These are phyloP conservation scores for Delphinus delphis DNA, from an alignment of 2,113 vertebrate species.

Conservation along the genomic window DNA sequence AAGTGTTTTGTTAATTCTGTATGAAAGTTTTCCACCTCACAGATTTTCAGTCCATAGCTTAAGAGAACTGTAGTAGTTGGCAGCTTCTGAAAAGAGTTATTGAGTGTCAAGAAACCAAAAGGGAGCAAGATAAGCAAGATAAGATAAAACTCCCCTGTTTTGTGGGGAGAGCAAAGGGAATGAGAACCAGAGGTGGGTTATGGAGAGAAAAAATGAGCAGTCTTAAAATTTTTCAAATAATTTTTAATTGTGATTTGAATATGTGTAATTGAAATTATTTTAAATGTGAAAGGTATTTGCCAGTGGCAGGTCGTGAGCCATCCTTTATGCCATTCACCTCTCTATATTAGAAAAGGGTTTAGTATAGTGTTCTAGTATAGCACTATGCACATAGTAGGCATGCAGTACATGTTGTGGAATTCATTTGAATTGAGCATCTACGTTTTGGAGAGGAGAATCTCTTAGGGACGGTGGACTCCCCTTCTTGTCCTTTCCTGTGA, in stretches of 20 bases:
- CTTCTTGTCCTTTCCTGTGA: slow-evolving; percentile 54
- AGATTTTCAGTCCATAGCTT: slow-evolving; percentile 40
- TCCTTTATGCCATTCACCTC: background rate
- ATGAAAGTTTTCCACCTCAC: background rate
- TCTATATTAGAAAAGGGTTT: background rate
- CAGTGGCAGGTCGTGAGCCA: slow-evolving; percentile 1
- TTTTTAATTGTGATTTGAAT: slow-evolving; percentile 47
- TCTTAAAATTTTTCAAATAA: slow-evolving; percentile 26
- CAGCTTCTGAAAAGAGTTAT: slow-evolving; percentile 44
- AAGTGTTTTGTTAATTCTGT: slow-evolving; percentile 47
- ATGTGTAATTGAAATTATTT: slow-evolving; percentile 7
- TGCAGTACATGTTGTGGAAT: background rate
- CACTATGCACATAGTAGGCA: background rate
- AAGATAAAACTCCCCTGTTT: background rate
- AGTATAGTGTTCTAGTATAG: background rate
- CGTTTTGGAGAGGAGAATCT: slow-evolving; percentile 50
- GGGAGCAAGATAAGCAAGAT: background rate
- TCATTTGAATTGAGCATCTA: slow-evolving; percentile 34
- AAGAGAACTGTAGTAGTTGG: slow-evolving; percentile 34
- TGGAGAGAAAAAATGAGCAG: slow-evolving; percentile 18
- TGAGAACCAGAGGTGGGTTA: background rate
- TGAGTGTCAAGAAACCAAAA: slow-evolving; percentile 8
- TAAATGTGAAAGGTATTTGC: slow-evolving; percentile 49
- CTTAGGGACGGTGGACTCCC: background rate
- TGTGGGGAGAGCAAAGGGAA: slow-evolving; percentile 19